phyloP scores from a whole-genome alignment of 2,888 invertebrate species.

The Ormyrus rosae region DNA sequence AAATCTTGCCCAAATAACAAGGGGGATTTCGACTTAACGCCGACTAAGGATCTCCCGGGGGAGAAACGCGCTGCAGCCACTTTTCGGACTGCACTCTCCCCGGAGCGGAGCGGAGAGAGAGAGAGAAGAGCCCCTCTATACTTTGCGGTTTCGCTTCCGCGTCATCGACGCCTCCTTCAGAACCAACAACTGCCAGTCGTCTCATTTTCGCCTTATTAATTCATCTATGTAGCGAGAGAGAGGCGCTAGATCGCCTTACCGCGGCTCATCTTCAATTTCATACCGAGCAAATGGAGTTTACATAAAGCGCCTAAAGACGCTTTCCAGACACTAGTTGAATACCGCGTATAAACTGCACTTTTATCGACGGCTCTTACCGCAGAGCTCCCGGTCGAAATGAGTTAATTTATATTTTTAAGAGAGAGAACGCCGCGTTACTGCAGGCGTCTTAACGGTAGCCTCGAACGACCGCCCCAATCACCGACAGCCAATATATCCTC shows the following conservation, averaged over 20 bases:
- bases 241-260: neutral
- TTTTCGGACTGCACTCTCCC: neutral
- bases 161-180: conserved; percentile 35
- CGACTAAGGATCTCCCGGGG: conserved; percentile 41
- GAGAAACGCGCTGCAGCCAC: conserved; percentile 8
- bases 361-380: too few relatives aligned
- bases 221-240: neutral
- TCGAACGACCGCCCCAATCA: neutral
- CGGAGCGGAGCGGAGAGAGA: neutral
- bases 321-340: conserved; percentile 4
- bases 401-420: too few relatives aligned
- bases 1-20: conserved; percentile 54
- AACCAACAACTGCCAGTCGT: neutral
- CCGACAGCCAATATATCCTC: too few relatives aligned
- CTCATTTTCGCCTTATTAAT: neutral
- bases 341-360: too few relatives aligned
- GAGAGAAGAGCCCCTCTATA: neutral
- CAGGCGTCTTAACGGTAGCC: too few relatives aligned
- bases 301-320: neutral
- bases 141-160: conserved; percentile 40
- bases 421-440: neutral
- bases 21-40: conserved; percentile 45
- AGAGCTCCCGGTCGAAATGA: too few relatives aligned
- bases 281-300: conserved; percentile 5
- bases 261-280: conserved; percentile 2